Percentiles rank a stretch among this genome's conserved stretches.
phyloP scores from a whole-genome alignment of 2,797 vertebrate species.

The Alosa sapidissima region DNA sequence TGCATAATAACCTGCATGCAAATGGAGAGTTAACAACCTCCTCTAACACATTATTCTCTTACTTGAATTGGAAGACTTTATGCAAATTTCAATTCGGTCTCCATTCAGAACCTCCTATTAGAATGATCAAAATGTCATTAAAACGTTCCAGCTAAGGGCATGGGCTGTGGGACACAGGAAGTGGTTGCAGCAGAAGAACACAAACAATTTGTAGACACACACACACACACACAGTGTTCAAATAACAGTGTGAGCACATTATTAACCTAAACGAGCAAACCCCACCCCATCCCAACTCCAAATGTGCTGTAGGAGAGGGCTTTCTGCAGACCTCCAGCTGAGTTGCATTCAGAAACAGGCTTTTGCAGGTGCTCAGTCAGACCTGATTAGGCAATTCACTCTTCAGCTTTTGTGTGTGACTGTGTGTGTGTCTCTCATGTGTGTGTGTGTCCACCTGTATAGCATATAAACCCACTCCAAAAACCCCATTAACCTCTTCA shows the following conservation, averaged over 20 bases:
- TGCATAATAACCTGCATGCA: too few species aligned
- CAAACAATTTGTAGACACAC: not conserved
- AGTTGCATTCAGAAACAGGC: not conserved
- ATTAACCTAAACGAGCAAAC: not conserved
- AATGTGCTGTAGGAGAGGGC: not conserved
- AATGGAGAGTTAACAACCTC: too few species aligned
- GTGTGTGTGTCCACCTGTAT: not conserved
- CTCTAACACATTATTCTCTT: too few species aligned
- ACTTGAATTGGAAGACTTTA: too few species aligned
- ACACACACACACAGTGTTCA: not conserved
- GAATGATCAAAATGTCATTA: too few species aligned
- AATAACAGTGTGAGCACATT: not conserved
- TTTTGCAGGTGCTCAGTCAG: not conserved
- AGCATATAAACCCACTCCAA: not conserved
- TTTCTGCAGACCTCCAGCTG: not conserved
- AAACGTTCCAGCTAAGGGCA: too few species aligned
- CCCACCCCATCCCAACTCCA: not conserved
- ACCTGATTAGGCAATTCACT: not conserved
- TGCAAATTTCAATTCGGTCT: too few species aligned
- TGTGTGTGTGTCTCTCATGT: not conserved
- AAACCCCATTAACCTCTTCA: slow-evolving; percentile 15
- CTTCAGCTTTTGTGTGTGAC: not conserved
- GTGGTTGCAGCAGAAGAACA: too few species aligned
- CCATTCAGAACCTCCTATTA: too few species aligned
- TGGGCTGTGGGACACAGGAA: too few species aligned